Conservation (phyloP, 2,888 invertebrate species). For the Dasysyrphus albostriatus region DNA sequence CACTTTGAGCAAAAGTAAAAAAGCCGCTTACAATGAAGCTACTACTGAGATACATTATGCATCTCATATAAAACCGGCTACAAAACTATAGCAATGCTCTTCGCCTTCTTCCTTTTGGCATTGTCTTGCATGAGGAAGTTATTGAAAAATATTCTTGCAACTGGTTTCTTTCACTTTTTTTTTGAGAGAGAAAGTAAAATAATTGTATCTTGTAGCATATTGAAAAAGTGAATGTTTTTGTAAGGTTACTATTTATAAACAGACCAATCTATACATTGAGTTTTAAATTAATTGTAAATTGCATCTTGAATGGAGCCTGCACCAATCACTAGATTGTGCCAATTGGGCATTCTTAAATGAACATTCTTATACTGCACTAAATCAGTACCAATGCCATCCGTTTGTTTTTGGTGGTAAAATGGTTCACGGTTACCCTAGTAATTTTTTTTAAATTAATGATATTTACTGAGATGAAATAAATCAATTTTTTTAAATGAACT, state of each 20-base stretch:
- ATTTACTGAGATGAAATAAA: no score
- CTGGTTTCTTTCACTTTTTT: constrained; percentile 60
- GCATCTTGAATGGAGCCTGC: neutral
- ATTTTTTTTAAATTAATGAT: no score
- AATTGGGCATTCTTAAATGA: constrained; percentile 2
- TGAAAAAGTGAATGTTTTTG: constrained; percentile 59
- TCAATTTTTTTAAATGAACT: no score
- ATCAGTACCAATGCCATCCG: no score
- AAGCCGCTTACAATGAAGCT: constrained; percentile 18
- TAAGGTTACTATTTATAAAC: neutral
- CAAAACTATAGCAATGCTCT: neutral
- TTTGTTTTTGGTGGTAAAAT: no score
- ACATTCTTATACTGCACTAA: neutral
- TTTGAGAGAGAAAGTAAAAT: constrained; percentile 59
- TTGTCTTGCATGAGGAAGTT: constrained; percentile 51
- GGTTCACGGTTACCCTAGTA: no score
- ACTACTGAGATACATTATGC: neutral
- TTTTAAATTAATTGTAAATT: neutral
- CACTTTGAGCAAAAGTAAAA: constrained; percentile 31
- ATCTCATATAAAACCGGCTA: constrained; percentile 45
- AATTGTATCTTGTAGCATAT: neutral
- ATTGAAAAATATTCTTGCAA: constrained; percentile 47
- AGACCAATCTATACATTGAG: constrained; percentile 8
- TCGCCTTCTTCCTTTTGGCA: constrained; percentile 22
- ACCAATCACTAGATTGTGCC: neutral